Percentiles rank a stretch among this genome's conserved stretches.
Conservation (phyloP, 1,140 invertebrate species). For the Halyomorpha halys region DNA sequence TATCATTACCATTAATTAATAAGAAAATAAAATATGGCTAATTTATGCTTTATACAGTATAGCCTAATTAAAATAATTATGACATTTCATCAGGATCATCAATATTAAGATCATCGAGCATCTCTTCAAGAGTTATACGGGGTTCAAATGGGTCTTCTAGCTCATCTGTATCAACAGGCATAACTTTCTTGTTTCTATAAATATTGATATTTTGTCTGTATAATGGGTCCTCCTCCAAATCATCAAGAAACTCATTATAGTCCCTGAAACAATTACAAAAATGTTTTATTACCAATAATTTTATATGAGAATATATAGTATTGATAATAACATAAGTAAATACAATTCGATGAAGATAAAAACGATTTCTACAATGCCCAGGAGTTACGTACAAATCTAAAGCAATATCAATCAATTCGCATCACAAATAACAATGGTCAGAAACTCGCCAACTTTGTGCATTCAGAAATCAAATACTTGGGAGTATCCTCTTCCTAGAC, state of each 20-base stretch:
- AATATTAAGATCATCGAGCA: conserved; percentile 89
- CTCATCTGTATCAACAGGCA: conserved; percentile 51
- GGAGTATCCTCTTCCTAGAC: too few species aligned
- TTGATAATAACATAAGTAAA: too few species aligned
- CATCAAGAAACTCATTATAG: conserved; percentile 92
- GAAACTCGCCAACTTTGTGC: too few species aligned
- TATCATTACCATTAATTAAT: not conserved
- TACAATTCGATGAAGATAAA: too few species aligned
- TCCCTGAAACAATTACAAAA: conserved; percentile 50
- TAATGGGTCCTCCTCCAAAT: conserved; percentile 88
- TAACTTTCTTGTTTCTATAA: conserved; percentile 60
- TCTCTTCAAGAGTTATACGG: conserved; percentile 86
- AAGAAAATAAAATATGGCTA: not conserved
- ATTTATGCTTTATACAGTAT: conserved; percentile 9
- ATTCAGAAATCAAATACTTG: too few species aligned
- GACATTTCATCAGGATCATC: conserved; percentile 45
- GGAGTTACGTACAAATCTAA: too few species aligned
- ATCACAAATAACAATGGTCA: too few species aligned
- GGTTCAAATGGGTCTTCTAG: conserved; percentile 62
- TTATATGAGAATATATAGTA: too few species aligned
- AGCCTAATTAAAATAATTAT: conserved; percentile 10
- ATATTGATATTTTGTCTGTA: conserved; percentile 89
- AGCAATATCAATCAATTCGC: too few species aligned
- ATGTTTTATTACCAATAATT: too few species aligned
- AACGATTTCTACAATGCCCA: too few species aligned